These are phyloP conservation scores for Carettochelys insculpta DNA, from an alignment of 2,113 vertebrate genomes.

Conservation along the genomic window DNA sequence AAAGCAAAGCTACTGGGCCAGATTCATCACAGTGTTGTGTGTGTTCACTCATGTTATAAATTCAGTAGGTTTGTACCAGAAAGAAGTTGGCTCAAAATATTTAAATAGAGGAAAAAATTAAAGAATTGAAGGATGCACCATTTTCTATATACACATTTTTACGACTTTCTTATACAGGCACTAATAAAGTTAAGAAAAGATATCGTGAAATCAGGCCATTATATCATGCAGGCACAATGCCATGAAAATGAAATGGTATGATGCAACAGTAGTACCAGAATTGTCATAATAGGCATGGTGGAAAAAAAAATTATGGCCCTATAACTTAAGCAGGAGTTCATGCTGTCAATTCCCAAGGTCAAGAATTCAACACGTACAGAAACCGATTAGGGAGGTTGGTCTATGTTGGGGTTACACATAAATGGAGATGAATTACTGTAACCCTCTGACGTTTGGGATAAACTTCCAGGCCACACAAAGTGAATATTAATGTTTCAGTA, in stretches of 20 bases:
- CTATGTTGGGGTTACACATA: no score
- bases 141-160: neutral
- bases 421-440: neutral
- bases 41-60: no score
- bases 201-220: accelerated
- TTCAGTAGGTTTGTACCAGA: neutral
- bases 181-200: neutral
- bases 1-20: neutral
- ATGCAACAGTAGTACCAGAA: neutral
- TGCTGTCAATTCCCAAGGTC: neutral
- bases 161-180: no score
- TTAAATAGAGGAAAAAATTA: neutral
- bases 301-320: neutral
- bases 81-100: neutral
- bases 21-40: neutral
- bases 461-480: neutral
- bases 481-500: neutral
- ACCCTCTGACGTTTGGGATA: neutral
- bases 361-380: neutral
- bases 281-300: neutral
- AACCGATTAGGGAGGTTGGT: no score
- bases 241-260: neutral
- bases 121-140: neutral
- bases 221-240: neutral
- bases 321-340: neutral